Conservation (phyloP, 1,140 invertebrate genomes). For the Drosophila miranda region DNA sequence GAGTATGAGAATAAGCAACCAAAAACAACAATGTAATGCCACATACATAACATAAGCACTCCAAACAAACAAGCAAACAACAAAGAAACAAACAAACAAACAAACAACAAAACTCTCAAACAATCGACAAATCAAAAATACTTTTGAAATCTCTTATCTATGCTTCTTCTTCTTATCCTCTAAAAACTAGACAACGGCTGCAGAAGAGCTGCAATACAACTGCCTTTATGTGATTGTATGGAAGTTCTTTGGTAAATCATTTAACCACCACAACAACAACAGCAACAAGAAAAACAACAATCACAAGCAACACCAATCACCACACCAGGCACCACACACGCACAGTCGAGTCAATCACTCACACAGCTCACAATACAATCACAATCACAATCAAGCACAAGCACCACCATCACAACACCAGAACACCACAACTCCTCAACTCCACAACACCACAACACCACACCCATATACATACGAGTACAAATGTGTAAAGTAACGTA, state of each 20-base stretch:
- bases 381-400: conserved; percentile 13
- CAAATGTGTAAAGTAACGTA: conserved; percentile 24
- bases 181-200: conserved; percentile 75
- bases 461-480: conserved; percentile 19
- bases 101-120: conserved; percentile 10
- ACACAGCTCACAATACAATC: conserved; percentile 1
- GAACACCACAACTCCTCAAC: conserved; percentile 4
- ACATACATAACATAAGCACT: conserved; percentile 31
- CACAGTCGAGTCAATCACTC: no score
- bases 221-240: conserved; percentile 82
- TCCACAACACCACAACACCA: conserved; percentile 3
- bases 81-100: not conserved
- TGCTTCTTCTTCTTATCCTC: conserved; percentile 60
- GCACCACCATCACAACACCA: conserved; percentile 9
- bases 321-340: not conserved
- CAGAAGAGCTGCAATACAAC: conserved; percentile 81
- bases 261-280: conserved; percentile 58
- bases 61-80: conserved; percentile 5
- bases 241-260: conserved; percentile 82
- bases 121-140: conserved; percentile 26
- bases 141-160: conserved; percentile 64
- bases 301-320: conserved; percentile 27
- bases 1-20: conserved; percentile 14
- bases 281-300: conserved; percentile 24
- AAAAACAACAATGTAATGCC: conserved; percentile 19